These are phyloP conservation scores for Bufotes viridis DNA, from an alignment of 2,797 vertebrate species.

Conservation along the genomic window DNA sequence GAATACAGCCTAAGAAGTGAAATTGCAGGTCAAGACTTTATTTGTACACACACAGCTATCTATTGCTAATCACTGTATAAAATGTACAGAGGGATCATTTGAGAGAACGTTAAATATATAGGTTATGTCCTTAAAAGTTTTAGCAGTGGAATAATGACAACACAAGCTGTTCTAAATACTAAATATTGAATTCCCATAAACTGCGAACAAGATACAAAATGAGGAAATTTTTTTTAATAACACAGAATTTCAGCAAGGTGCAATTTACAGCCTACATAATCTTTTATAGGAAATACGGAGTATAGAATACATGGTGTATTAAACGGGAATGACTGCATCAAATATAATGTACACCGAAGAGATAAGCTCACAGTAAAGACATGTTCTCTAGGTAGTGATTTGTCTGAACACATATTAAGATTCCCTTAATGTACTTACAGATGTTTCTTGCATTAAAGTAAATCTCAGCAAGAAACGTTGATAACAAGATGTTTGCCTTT, in stretches of 20 bases:
- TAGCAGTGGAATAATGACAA: conserved; percentile 43
- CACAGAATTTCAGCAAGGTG: neutral
- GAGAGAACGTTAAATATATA: conserved; percentile 31
- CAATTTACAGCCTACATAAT: conserved; percentile 34
- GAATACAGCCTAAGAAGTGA: too few species aligned
- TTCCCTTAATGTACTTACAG: neutral
- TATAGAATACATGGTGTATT: conserved; percentile 26
- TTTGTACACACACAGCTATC: neutral
- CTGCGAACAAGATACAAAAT: conserved; percentile 37
- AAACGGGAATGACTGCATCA: conserved; percentile 42
- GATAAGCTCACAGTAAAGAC: conserved; percentile 23
- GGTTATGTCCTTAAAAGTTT: conserved; percentile 37
- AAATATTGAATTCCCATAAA: conserved; percentile 57
- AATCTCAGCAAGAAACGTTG: neutral
- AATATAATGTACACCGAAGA: conserved; percentile 48
- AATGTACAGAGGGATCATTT: conserved; percentile 25
- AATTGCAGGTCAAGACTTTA: neutral
- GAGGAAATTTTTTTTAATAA: conserved; percentile 43
- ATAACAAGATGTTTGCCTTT: neutral
- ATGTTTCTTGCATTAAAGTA: conserved; percentile 6
- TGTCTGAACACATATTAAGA: neutral
- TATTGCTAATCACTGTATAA: conserved; percentile 15
- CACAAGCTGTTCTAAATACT: conserved; percentile 48
- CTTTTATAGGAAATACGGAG: conserved; percentile 28
- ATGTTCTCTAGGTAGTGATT: conserved; percentile 16